Base-by-base conservation (phyloP, 2,797 vertebrate species). In the Spea hammondii region DNA sequence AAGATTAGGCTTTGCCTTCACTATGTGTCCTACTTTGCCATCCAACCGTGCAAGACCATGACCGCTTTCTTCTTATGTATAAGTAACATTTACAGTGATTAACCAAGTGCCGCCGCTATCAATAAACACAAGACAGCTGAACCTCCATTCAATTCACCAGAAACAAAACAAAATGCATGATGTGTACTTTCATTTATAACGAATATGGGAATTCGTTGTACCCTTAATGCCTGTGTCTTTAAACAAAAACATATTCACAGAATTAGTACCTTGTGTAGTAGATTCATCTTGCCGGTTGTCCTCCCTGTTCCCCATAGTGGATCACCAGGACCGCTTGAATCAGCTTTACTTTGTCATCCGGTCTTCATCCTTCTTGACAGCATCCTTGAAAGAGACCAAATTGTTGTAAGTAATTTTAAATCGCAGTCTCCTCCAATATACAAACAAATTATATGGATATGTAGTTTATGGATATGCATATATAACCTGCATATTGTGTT, bases 1-100 rank as follows among this genome's bases (percentile, higher is more conserved):
- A 86, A 91, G 90, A 92, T 92, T 91, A 92, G 86, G 47, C 84
- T 89, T 90, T 87, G n/a, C 86, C 77, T 84, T 88, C 81, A 86
- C 83, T 45, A 80, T 79, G 84, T 88, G 91, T 84, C 90, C 90
- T 91, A 92, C 89, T 90, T 92, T 91, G 85, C 83, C 83, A 70
- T 59, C 12, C 65, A 74, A 69, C 32, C 55, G 48, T 55, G n/a
- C 46, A 46, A 4, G 48, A 9, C 50, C 13, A 50, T 49, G 65
- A 32, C 8, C 32, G 45, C 8, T 11, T 57, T 57, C 9, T 13
- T 57, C 12, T 57, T 57, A 57, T 5, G 5, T 57, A 13, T 13
- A 10, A 57, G 11, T 12, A 57, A 57, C 55, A 57, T 57, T 10
- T 10, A 57, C 8, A 12, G 13, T 57, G 55, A 57, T 13, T 17